Percentiles rank a stretch among this genome's conserved stretches.
Evolutionary conservation across 2,797 vertebrate genomes (phyloP).

Genomic region (Decapterus maruadsi): DNA sequence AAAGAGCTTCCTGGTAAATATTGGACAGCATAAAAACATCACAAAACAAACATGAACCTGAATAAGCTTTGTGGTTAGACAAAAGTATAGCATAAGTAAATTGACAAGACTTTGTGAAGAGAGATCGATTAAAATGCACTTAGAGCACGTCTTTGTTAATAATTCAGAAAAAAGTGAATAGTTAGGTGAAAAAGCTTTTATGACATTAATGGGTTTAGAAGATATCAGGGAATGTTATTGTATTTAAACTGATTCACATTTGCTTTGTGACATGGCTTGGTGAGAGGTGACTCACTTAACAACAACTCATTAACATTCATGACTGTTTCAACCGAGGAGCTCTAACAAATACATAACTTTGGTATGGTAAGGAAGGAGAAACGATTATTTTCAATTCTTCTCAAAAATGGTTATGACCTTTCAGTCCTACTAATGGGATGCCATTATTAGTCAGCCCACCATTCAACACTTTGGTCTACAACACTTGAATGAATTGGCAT

Average conservation of each 20-base stretch:
- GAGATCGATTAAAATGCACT: neutral
- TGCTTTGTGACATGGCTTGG: conserved; percentile 17
- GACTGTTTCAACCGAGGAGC: conserved; percentile 8
- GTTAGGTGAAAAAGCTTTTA: too few species aligned
- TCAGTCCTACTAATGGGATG: neutral
- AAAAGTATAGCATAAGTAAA: neutral
- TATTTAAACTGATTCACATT: conserved; percentile 19
- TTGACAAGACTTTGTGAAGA: neutral
- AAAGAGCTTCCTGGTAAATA: too few species aligned
- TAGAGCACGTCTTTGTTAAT: too few species aligned
- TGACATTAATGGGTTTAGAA: too few species aligned
- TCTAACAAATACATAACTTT: conserved; percentile 3
- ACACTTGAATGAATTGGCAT: neutral
- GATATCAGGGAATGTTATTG: conserved; percentile 9
- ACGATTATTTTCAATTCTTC: neutral
- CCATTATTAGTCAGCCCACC: neutral
- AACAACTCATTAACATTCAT: neutral
- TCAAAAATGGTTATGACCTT: neutral
- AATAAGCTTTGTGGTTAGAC: neutral
- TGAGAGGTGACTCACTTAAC: conserved; percentile 17
- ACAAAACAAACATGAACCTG: too few species aligned
- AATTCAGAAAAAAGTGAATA: neutral
- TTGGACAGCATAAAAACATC: neutral
- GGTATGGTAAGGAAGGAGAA: neutral
- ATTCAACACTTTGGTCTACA: neutral